phyloP scores from a whole-genome alignment of 2,888 invertebrate genomes.

The Hypsopygia costalis region DNA sequence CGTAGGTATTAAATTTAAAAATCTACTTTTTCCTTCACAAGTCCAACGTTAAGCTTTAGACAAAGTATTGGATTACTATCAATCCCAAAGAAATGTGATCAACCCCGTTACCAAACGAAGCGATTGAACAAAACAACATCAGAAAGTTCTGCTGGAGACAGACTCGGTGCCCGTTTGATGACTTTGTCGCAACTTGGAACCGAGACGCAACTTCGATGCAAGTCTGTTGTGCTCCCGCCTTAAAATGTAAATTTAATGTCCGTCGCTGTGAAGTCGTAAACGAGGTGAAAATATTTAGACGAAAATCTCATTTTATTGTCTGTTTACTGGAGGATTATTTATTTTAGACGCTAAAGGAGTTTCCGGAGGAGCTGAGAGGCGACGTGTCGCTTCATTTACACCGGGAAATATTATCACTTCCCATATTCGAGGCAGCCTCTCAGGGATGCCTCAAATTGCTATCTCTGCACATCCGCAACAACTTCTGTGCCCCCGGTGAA shows the following conservation, averaged over 20 bases:
- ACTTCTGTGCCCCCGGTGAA: slow-evolving; percentile 98
- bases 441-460: slow-evolving; percentile 96
- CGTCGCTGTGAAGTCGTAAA: slow-evolving; percentile 20
- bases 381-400: slow-evolving; percentile 98
- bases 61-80: background rate
- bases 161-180: background rate
- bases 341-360: slow-evolving; percentile 94
- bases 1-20: too few relatives aligned
- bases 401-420: slow-evolving; percentile 94
- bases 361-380: slow-evolving; percentile 96
- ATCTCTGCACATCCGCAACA: slow-evolving; percentile 94
- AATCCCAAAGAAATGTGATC: too few relatives aligned
- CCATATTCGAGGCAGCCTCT: slow-evolving; percentile 96
- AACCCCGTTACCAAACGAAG: background rate
- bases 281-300: slow-evolving; percentile 13
- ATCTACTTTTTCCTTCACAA: background rate
- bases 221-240: background rate
- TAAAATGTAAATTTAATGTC: slow-evolving; percentile 19
- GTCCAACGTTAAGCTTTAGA: background rate
- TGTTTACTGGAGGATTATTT: slow-evolving; percentile 19
- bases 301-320: slow-evolving; percentile 7
- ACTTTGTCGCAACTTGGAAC: background rate
- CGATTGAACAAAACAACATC: slow-evolving; percentile 5
- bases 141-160: background rate
- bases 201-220: background rate